Percentiles rank a stretch among this genome's conserved stretches.
Evolutionary conservation across 2,113 vertebrate genomes (phyloP).

Genomic region (Zosterops pallidus): DNA sequence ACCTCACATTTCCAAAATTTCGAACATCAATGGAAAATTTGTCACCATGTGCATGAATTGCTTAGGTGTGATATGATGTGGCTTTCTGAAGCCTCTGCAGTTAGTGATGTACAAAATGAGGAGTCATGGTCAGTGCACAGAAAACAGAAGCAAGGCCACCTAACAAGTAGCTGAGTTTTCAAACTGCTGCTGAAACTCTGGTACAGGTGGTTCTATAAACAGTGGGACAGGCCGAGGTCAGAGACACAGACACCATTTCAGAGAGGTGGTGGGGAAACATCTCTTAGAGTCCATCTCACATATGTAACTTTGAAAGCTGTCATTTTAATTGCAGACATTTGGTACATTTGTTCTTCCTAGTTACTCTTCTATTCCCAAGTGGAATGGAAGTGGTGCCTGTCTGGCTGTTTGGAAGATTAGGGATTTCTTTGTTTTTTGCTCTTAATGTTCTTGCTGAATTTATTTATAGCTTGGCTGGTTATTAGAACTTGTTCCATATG

Average conservation of each 20-base stretch:
- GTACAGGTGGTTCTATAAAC: fast-evolving
- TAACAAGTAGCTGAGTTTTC: not conserved
- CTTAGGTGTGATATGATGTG: not conserved
- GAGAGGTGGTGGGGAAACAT: not conserved
- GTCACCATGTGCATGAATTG: not conserved
- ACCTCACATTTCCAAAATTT: not conserved
- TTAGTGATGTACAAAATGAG: not conserved
- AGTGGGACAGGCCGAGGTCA: not conserved
- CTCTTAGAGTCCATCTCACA: not conserved
- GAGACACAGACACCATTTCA: not conserved
- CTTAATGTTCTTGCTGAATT: slow-evolving; percentile 50
- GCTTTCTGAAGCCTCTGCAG: not conserved
- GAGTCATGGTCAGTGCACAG: not conserved
- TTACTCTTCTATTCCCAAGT: not conserved
- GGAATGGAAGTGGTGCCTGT: slow-evolving; percentile 11
- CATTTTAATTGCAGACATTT: not conserved
- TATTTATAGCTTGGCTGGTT: slow-evolving; percentile 67
- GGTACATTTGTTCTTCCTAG: not conserved
- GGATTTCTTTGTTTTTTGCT: slow-evolving; percentile 30
- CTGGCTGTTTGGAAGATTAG: slow-evolving; percentile 17
- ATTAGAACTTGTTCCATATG: slow-evolving; percentile 66
- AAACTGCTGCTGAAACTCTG: not conserved
- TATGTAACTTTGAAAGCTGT: not conserved
- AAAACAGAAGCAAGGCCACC: not conserved
- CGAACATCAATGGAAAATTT: not conserved